Evolutionary conservation across 2,888 invertebrate genomes (phyloP), one percentile per base, ranked within the genome.

Genomic region (Dichetophora obliterata): DNA sequence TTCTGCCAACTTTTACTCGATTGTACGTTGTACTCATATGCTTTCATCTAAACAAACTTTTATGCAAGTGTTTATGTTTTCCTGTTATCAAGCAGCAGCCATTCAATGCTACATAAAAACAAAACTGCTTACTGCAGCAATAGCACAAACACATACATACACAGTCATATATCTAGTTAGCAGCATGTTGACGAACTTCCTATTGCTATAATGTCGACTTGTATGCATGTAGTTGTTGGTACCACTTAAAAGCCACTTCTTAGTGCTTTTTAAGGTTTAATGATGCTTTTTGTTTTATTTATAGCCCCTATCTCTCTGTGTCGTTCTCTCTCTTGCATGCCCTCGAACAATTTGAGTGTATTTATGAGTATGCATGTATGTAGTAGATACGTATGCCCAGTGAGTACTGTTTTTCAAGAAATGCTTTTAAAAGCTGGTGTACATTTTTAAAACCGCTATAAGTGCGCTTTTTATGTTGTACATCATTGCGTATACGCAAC

Each of bases 261-360:
- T 57, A 57, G 37, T 71, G 57, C 57, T 57, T 71, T 71, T 71
- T 71, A 71, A 71, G 71, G 71, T 71, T 71, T 71, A 71, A 71
- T 71, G 71, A 71, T 71, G 57, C 57, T 57, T 71, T 71, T 59
- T 59, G 71, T 71, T 71, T 68, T 50, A 48, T 68, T 68, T 68
- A 27, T 68, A 43, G 66, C 24, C 54, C 3, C 54, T 54, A 24
- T 24, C 14, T 8, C n/a, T 8, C 22, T 24, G 24, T 59, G 0
- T 19, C 19, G 19, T 22, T 57, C 57, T 57, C 22, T 24, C 22
- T 22, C 8, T 14, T 31, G 16, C 63, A 14, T 31, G 31, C 9
- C 8, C n/a, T 11, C 6, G 34, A 27, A n/a, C 16, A 5, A n/a
- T 24, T 63, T 8, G 4, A 14, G 31, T n/a, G 34, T 31, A 16